A percentile compares a stretch with the other conserved stretches of the same genome.
These are phyloP conservation scores for Spicauda simplicius DNA, from an alignment of 2,888 invertebrate species.

Conservation along the genomic window DNA sequence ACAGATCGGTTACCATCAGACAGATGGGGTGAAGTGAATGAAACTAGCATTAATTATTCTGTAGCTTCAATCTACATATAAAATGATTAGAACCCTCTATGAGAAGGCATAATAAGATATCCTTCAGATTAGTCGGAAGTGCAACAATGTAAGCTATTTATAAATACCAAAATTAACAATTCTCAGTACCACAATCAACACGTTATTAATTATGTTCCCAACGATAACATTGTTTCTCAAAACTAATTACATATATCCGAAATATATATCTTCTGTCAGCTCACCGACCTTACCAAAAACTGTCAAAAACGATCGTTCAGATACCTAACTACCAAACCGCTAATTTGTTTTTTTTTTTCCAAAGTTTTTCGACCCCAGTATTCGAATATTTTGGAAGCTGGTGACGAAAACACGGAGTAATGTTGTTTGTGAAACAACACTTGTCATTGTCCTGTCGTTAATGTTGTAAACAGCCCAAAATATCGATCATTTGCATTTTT, in stretches of 20 bases:
- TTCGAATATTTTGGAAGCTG: slow-evolving; percentile 11
- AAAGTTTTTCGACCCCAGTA: slow-evolving; percentile 22
- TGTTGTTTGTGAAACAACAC: neutral
- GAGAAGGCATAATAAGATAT: neutral
- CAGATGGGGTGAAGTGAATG: neutral
- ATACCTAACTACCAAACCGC: neutral
- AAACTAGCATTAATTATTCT: neutral
- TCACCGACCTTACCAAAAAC: neutral
- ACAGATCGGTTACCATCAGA: too few relatives aligned
- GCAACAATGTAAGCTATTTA: neutral
- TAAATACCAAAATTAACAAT: neutral
- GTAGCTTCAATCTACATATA: neutral
- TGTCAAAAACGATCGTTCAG: slow-evolving; percentile 2
- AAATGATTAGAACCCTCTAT: neutral
- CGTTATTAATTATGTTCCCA: neutral
- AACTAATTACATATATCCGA: neutral
- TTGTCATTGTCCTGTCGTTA: slow-evolving; percentile 8
- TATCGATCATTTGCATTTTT: slow-evolving; percentile 23
- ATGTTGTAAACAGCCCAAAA: slow-evolving; percentile 23
- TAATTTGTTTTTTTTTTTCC: neutral
- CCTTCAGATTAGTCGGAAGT: neutral
- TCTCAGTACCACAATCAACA: neutral
- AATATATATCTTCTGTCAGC: neutral
- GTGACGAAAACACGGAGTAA: slow-evolving; percentile 7
- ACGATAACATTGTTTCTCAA: neutral